These are phyloP conservation scores for Microcebus tavaratra DNA, from an alignment of 2,113 vertebrate genomes.

Conservation along the genomic window DNA sequence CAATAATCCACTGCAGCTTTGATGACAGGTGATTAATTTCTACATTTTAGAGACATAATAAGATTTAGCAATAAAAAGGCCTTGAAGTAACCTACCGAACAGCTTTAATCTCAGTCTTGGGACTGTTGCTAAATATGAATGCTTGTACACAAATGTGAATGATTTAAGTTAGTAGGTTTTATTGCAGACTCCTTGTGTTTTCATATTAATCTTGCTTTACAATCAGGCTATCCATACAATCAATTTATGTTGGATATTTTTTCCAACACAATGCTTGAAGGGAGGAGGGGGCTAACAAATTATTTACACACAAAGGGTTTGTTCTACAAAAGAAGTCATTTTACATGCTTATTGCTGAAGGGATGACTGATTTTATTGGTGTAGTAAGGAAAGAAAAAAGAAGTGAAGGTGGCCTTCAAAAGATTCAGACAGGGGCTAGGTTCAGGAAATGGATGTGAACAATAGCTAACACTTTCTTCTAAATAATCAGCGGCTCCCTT, in stretches of 20 bases:
- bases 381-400: constrained; percentile 27
- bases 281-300: constrained; percentile 66
- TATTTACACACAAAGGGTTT: constrained; percentile 82
- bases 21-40: constrained; percentile 92
- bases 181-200: constrained; percentile 86
- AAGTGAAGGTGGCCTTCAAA: constrained; percentile 52
- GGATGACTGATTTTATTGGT: constrained; percentile 71
- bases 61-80: constrained; percentile 92
- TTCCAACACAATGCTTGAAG: constrained; percentile 74
- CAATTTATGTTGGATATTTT: constrained; percentile 82
- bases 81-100: constrained; percentile 91
- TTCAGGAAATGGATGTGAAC: background rate
- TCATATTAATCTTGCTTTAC: constrained; percentile 88
- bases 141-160: constrained; percentile 87
- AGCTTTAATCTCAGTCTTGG: constrained; percentile 91
- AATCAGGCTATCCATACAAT: constrained; percentile 85
- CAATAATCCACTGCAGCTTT: constrained; percentile 91
- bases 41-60: constrained; percentile 92
- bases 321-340: constrained; percentile 80
- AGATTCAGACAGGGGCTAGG: background rate
- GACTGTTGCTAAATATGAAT: constrained; percentile 89
- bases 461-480: background rate
- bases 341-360: constrained; percentile 72
- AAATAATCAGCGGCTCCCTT: background rate
- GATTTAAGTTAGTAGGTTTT: constrained; percentile 88